Base-by-base conservation (phyloP, 1,140 invertebrate genomes). In the Cydia fagiglandana region DNA sequence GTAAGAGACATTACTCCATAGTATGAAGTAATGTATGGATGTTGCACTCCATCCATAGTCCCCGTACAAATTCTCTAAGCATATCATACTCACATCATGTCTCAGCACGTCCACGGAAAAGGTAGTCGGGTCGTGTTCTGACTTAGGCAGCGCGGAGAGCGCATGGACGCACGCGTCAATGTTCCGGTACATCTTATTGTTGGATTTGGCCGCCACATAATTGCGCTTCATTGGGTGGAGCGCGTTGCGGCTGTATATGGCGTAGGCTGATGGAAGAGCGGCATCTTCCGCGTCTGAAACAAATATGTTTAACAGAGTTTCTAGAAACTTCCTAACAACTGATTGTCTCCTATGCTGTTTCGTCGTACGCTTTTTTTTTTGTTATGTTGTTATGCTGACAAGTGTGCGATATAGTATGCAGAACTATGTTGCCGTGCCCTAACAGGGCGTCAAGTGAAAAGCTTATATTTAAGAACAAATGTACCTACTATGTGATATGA, bases 21-120 rank as follows among this genome's bases (percentile, higher is more conserved):
- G n/a, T n/a, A n/a, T n/a, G n/a, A n/a, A n/a, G n/a, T n/a, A n/a
- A n/a, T n/a, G n/a, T n/a, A n/a, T n/a, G n/a, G n/a, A n/a, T n/a
- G n/a, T n/a, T n/a, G n/a, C n/a, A 47, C 45, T 13, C 3, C 12
- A 10, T 13, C 3, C 12, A 10, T 47, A 15, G 45, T 47, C 10
- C 45, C 45, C 15, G 12, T 13, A 17, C n/a, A 56, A 56, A 17
- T 17, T 56, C 4, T 56, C n/a, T 56, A 56, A 24, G 61, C 20
- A 34, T 15, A 17, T 7, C 5, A 41, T 73, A 85, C 86, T 85
- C 78, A 89, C 88, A 81, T 83, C 77, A 75, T 89, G 81, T 45
- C 68, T 53, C 9, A 86, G 56, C 15, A 91, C 86, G 76, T 90
- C 87, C 0, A 90, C 79, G 68, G 75, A 84, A 28, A 91, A 91